A percentile compares a stretch with the other conserved stretches of the same genome.
These are phyloP conservation scores for Calyptommatus sinebrachiatus DNA, from an alignment of 2,113 vertebrate species.

Conservation along the genomic window DNA sequence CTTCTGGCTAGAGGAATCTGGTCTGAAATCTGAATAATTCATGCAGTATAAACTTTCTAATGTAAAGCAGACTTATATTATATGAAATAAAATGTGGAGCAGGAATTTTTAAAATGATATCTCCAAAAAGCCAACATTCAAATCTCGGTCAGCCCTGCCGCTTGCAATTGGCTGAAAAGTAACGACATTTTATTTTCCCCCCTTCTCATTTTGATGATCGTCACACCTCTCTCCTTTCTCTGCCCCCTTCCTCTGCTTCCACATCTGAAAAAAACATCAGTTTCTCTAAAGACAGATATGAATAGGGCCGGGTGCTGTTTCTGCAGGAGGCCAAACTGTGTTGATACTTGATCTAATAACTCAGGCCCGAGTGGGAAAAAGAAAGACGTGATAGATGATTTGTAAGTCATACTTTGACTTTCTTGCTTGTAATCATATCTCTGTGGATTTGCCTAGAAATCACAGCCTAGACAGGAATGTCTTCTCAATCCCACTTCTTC, in stretches of 20 bases:
- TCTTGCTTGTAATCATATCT: slow-evolving; percentile 45
- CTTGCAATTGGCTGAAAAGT: slow-evolving; percentile 17
- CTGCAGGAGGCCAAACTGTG: slow-evolving; percentile 31
- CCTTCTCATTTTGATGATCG: neutral
- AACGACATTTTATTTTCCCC: neutral
- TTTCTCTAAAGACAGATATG: slow-evolving; percentile 44
- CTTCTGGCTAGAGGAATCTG: neutral
- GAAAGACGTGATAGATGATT: slow-evolving; percentile 59
- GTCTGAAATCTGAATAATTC: neutral
- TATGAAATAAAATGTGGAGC: neutral
- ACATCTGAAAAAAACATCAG: slow-evolving; percentile 57
- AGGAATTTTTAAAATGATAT: neutral
- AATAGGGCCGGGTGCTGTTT: slow-evolving; percentile 43
- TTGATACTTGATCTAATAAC: slow-evolving; percentile 54
- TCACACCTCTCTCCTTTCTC: neutral
- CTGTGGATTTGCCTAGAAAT: slow-evolving; percentile 49
- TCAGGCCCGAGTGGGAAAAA: slow-evolving; percentile 53
- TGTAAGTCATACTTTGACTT: slow-evolving; percentile 36
- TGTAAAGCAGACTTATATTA: neutral
- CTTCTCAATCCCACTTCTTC: slow-evolving; percentile 50
- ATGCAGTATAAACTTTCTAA: neutral
- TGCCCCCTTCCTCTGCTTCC: slow-evolving; percentile 25
- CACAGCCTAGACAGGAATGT: slow-evolving; percentile 25
- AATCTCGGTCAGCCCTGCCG: accelerated
- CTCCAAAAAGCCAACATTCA: neutral